Evolutionary conservation across 2,888 invertebrate species (phyloP), one percentile per base, ranked within the genome.

Genomic region (Corbicula japonica): DNA sequence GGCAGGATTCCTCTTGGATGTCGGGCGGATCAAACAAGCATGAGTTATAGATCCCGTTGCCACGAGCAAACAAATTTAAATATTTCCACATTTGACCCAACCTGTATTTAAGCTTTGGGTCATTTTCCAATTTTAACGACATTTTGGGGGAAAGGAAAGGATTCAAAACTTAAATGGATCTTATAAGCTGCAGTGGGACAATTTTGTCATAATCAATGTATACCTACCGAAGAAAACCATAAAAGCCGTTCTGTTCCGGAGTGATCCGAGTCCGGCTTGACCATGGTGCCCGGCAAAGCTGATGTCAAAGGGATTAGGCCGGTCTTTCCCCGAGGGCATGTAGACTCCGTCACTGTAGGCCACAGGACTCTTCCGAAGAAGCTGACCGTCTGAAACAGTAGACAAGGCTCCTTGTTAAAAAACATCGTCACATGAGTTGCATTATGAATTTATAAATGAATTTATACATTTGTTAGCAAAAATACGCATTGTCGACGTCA

Each of bases 161-260:
- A n/a, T n/a, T n/a, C n/a, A n/a, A n/a, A n/a, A n/a, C n/a, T n/a
- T n/a, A n/a, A n/a, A n/a, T n/a, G n/a, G n/a, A n/a, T n/a, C n/a
- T n/a, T n/a, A n/a, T n/a, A n/a, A n/a, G n/a, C n/a, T n/a, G n/a
- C n/a, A n/a, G n/a, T n/a, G n/a, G n/a, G n/a, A n/a, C n/a, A n/a
- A n/a, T 1, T 15, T 28, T 38, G 41, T 38, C 41, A 8, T 12
- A 28, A 54, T 3, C 10, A 56, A n/a, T 21, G 12, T 38, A 38
- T n/a, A 1, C 74, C 91, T 83, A 95, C 95, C 95, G 88, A 95
- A 95, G 89, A 94, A 95, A 2, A 95, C 95, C 26, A 95, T 92
- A 28, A 95, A 92, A 0, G 95, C 95, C 76, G 94, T 95, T 89
- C 94, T 94, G 44, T 95, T 95, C 15, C 94, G 94, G 80, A 90